A percentile compares a stretch with the other conserved stretches of the same genome.
Conservation (phyloP, 2,113 vertebrate genomes). For the Hirundichthys speculiger region DNA sequence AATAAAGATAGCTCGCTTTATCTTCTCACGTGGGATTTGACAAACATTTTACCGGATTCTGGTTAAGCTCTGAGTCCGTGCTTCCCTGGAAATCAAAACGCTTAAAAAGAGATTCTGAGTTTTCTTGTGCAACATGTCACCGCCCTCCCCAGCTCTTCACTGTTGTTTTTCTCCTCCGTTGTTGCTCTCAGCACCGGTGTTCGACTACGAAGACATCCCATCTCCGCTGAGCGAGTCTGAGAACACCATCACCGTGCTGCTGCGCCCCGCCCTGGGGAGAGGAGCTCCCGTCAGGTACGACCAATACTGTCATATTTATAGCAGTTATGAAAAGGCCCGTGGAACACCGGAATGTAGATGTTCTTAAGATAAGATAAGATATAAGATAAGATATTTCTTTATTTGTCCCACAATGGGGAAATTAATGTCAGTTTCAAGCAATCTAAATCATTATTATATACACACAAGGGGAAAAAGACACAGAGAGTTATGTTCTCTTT, state of each 20-base stretch:
- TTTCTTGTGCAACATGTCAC: neutral
- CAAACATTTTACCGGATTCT: neutral
- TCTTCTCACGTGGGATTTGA: slow-evolving; percentile 24
- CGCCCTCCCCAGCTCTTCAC: neutral
- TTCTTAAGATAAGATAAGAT: too few species aligned
- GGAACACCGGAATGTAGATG: neutral
- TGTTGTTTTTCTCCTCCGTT: neutral
- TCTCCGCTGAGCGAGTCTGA: slow-evolving; percentile 91
- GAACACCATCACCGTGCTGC: slow-evolving; percentile 93
- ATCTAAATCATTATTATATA: too few species aligned
- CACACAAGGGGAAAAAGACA: too few species aligned
- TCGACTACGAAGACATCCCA: slow-evolving; percentile 92
- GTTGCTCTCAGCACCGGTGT: slow-evolving; percentile 86
- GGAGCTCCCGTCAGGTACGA: slow-evolving; percentile 94
- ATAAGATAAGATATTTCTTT: too few species aligned
- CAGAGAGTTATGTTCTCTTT: too few species aligned
- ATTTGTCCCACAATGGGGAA: too few species aligned
- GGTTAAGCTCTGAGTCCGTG: too few species aligned
- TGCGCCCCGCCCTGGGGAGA: slow-evolving; percentile 91
- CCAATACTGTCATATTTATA: slow-evolving; percentile 43
- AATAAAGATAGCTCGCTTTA: slow-evolving; percentile 43
- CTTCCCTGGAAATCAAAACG: too few species aligned
- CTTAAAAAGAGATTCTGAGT: too few species aligned
- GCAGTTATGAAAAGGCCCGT: slow-evolving; percentile 15
- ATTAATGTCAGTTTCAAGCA: too few species aligned